Conservation (phyloP, 2,113 vertebrate species). For the Phylloscopus whistleri region DNA sequence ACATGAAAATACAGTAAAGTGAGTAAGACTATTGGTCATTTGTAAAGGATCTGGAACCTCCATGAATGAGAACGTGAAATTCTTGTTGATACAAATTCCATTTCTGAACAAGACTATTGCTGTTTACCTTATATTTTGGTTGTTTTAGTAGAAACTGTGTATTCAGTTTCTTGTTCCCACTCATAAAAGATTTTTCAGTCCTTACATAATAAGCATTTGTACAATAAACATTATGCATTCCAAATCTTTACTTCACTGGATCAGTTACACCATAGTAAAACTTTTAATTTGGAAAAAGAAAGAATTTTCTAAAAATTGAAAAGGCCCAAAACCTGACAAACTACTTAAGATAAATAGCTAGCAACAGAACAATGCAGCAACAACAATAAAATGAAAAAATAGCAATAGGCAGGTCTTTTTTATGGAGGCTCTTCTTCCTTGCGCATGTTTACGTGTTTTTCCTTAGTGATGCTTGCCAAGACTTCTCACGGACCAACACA, state of each 20-base stretch:
- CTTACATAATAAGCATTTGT: neutral
- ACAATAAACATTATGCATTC: neutral
- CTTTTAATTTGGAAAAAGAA: neutral
- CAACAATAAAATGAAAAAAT: neutral
- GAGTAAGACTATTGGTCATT: neutral
- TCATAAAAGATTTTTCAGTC: neutral
- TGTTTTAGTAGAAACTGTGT: neutral
- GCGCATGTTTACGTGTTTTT: neutral
- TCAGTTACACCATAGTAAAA: neutral
- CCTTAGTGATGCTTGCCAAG: neutral
- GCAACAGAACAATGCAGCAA: neutral
- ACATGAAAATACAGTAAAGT: neutral
- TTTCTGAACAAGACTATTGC: neutral
- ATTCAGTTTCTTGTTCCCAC: neutral
- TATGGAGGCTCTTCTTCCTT: neutral
- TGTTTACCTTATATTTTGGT: neutral
- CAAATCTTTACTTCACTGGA: neutral
- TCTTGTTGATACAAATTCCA: neutral
- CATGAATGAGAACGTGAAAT: neutral
- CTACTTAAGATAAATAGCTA: neutral
- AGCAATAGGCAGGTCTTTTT: neutral
- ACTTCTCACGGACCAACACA: slow-evolving; percentile 16
- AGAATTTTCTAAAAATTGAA: neutral
- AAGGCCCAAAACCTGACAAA: neutral
- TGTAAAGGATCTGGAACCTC: neutral